These are phyloP conservation scores for Patiria pectinifera DNA, from an alignment of 53 echinoderm and acorn worm species.

Conservation along the genomic window DNA sequence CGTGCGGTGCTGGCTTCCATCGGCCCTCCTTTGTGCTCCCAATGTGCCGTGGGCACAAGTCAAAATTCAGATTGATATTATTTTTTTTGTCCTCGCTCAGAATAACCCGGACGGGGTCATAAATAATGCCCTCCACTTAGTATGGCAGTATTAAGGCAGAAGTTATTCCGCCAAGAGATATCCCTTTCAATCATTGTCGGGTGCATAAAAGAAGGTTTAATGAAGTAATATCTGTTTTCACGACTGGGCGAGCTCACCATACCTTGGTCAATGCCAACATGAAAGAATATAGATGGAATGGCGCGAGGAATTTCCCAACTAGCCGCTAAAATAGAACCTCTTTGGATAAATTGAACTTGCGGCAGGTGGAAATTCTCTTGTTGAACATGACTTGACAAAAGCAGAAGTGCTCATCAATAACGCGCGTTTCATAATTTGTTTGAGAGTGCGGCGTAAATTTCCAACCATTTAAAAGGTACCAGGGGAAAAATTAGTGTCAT, in stretches of 20 bases:
- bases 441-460: not conserved
- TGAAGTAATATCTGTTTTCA: not conserved
- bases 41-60: not conserved
- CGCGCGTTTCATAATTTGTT: not conserved
- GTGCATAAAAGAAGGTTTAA: not conserved
- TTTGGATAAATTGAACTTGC: not conserved
- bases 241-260: not conserved
- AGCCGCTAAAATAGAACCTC: not conserved
- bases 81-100: not conserved
- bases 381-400: not conserved
- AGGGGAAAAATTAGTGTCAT: not conserved
- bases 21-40: not conserved
- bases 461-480: not conserved
- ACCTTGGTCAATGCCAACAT: conserved; percentile 21
- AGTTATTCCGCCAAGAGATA: not conserved
- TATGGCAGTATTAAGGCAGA: conserved; percentile 3
- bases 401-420: not conserved
- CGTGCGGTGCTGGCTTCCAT: not conserved
- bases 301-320: not conserved
- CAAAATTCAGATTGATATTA: not conserved
- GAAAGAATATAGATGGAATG: not conserved
- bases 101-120: not conserved
- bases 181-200: conserved; percentile 13
- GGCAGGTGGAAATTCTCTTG: not conserved
- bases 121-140: not conserved